A percentile compares a stretch with the other conserved stretches of the same genome.
Conservation (phyloP, 2,888 invertebrate species). For the Luperina testacea region DNA sequence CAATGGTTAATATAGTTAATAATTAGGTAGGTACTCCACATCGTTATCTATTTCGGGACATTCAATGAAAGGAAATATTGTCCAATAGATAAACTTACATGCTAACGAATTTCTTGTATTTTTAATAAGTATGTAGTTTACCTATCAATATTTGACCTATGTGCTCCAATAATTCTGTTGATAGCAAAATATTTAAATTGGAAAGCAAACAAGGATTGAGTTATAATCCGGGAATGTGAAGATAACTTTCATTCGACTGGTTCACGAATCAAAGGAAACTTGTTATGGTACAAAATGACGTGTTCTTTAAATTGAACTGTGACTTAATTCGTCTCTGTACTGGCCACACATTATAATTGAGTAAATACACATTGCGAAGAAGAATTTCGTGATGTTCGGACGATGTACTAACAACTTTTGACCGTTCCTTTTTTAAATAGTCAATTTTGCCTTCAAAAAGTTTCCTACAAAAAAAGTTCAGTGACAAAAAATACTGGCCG, state of each 20-base stretch:
- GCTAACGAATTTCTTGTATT: constrained; percentile 28
- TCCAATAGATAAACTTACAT: constrained; percentile 23
- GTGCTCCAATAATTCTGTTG: constrained; percentile 33
- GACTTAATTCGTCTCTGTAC: constrained; percentile 58
- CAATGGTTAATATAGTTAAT: constrained; percentile 8
- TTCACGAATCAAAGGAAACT: constrained; percentile 42
- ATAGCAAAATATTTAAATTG: constrained; percentile 50
- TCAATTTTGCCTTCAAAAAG: background rate
- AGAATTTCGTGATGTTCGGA: constrained; percentile 59
- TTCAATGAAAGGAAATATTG: constrained; percentile 18
- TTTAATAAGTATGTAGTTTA: constrained; percentile 31
- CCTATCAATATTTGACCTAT: constrained; percentile 58
- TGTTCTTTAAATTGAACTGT: constrained; percentile 53
- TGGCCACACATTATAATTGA: constrained; percentile 49
- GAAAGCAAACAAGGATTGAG: constrained; percentile 52
- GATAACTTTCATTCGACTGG: constrained; percentile 57
- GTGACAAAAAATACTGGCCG: constrained; percentile 19
- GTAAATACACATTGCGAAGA: constrained; percentile 59
- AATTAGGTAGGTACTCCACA: constrained; percentile 10
- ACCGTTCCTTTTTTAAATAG: constrained; percentile 25
- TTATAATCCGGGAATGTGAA: constrained; percentile 55
- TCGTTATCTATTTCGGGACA: constrained; percentile 13
- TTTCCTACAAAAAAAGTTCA: background rate
- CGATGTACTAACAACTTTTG: constrained; percentile 31
- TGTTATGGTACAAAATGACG: constrained; percentile 41